These are phyloP conservation scores for Acomys russatus DNA, from an alignment of 2,797 vertebrate genomes.

Conservation along the genomic window DNA sequence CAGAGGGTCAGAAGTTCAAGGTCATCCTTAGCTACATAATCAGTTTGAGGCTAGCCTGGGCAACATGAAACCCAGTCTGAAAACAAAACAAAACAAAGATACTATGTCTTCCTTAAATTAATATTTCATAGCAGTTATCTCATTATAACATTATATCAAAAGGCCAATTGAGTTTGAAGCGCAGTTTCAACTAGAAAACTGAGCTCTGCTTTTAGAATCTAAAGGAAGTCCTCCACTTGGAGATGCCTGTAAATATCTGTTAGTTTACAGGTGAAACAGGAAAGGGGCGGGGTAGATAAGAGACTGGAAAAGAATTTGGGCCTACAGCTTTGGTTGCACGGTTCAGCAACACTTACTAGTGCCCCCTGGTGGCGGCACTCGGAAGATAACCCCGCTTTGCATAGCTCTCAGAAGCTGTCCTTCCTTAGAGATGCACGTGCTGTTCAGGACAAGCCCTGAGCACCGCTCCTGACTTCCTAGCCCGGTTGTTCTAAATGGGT, in stretches of 20 bases:
- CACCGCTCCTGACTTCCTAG: not conserved
- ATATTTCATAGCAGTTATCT: not conserved
- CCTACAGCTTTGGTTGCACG: not conserved
- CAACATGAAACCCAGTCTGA: not conserved
- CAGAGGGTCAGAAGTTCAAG: not conserved
- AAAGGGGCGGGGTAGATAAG: not conserved
- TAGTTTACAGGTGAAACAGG: slow-evolving; percentile 8
- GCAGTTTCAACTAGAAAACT: slow-evolving; percentile 24
- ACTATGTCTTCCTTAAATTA: not conserved
- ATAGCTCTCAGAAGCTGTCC: not conserved
- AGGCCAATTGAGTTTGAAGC: slow-evolving; percentile 49
- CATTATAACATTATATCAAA: not conserved
- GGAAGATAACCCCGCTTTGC: not conserved
- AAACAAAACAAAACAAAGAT: not conserved
- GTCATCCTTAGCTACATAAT: not conserved
- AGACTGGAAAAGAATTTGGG: not conserved
- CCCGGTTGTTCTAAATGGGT: not conserved
- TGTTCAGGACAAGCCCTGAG: not conserved
- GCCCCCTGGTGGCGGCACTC: slow-evolving; percentile 65
- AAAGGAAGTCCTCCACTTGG: not conserved
- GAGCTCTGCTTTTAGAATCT: not conserved
- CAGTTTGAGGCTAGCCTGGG: not conserved
- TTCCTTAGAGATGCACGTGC: slow-evolving; percentile 32
- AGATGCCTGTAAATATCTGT: not conserved
- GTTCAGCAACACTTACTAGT: slow-evolving; percentile 57